Evolutionary conservation across 2,113 vertebrate species (phyloP), one percentile per base, ranked within the genome.

Genomic region (Oxygymnocypris stewartii): DNA sequence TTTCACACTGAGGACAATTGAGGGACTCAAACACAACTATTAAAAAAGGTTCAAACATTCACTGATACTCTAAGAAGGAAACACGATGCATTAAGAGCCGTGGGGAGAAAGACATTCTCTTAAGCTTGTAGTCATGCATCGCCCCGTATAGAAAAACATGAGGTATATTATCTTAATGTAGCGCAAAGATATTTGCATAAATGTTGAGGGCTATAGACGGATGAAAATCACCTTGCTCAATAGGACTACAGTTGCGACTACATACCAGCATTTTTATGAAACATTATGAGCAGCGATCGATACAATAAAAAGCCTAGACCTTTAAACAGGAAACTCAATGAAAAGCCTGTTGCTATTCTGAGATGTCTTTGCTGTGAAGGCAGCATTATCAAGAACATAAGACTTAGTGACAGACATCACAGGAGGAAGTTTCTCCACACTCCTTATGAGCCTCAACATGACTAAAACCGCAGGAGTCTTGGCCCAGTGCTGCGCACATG

Each of bases 401-500:
- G 49, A 59, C 42, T 61, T 28, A 82, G 80, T 69, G 82, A 84
- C 82, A 84, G 82, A 73, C 82, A 73, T 65, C 65, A 73, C 47
- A 69, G 82, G 82, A 73, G 82, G 82, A 71, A 18, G 18, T 84
- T 84, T 59, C 67, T 84, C 65, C 1, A 8, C 20, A 23, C 47
- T 54, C 69, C 49, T 84, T 42, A 37, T 35, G 69, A 25, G 49
- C 35, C 82, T 59, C 69, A 10, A 84, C 82, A 74, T 42, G 67
- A 84, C 20, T 20, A 40, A 74, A 84, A 73, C 82, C 6, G 69
- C 82, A 74, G 82, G 67, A 74, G 69, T 74, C 49, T 74, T 54
- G 82, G 69, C 69, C 82, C 82, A 71, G 44, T 23, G 80, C 28
- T 82, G 35, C 25, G 28, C 91, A 88, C 90, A 90, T 89, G 88